Evolutionary conservation across 1,140 invertebrate species (phyloP).

Genomic region (Pseudomyrmex pallidus): DNA sequence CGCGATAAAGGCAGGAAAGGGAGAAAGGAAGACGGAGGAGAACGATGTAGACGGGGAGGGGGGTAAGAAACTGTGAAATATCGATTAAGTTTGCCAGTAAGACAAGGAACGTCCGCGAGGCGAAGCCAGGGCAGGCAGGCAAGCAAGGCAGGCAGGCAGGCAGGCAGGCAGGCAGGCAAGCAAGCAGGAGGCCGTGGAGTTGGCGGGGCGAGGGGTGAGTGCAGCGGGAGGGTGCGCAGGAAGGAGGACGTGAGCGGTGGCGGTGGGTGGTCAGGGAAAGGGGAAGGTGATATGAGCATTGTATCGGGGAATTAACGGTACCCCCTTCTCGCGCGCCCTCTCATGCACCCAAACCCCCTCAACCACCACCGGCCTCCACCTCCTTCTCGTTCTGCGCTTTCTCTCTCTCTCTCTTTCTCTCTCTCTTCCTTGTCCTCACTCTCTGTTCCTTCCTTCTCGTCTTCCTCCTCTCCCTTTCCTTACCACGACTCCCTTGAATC

Average conservation of each 20-base stretch:
- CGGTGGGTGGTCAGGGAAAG: conserved; percentile 78
- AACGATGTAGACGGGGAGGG: conserved; percentile 74
- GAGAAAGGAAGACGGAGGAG: conserved; percentile 64
- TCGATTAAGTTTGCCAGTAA: conserved; percentile 86
- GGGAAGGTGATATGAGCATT: conserved; percentile 86
- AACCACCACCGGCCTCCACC: conserved; percentile 44
- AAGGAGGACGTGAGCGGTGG: conserved; percentile 65
- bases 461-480: conserved; percentile 51
- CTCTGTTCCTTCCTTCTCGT: conserved; percentile 63
- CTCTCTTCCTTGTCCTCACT: conserved; percentile 66
- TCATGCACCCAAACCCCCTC: conserved; percentile 55
- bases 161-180: conserved; percentile 47
- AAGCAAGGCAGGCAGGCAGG: conserved; percentile 61
- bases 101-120: conserved; percentile 85
- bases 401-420: conserved; percentile 58
- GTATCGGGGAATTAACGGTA: conserved; percentile 86
- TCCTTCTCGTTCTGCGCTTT: conserved; percentile 50
- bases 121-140: conserved; percentile 73
- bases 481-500: conserved; percentile 54
- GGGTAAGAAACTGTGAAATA: conserved; percentile 86
- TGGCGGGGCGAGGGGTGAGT: conserved; percentile 3
- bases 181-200: conserved; percentile 57
- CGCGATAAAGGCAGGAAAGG: conserved; percentile 54
- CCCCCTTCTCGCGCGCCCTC: conserved; percentile 70
- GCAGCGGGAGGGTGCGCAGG: conserved; percentile 36